phyloP scores from a whole-genome alignment of 1,140 invertebrate species.

The Halesus radiatus region DNA sequence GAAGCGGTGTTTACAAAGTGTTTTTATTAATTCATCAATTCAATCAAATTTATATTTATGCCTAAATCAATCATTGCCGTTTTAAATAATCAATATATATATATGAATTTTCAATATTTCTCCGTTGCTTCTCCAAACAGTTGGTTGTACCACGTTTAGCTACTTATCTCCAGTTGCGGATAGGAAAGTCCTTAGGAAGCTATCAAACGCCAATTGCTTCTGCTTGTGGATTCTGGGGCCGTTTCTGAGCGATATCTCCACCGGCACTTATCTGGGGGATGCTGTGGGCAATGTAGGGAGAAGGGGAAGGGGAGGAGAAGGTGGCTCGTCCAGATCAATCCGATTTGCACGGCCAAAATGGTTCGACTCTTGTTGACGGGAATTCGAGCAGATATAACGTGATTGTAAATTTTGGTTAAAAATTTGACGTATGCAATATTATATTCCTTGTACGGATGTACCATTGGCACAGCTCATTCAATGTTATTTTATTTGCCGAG shows the following conservation, averaged over 20 bases:
- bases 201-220: slow-evolving; percentile 35
- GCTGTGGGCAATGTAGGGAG: background rate
- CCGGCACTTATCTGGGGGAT: background rate
- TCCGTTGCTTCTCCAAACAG: background rate
- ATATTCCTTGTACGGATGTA: no score
- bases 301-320: background rate
- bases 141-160: slow-evolving; percentile 4
- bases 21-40: no score
- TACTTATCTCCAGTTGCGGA: background rate
- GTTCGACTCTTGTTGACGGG: background rate
- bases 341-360: slow-evolving; percentile 5
- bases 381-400: background rate
- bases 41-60: no score
- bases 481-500: no score
- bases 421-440: no score
- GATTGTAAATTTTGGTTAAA: no score
- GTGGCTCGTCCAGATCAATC: background rate
- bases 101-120: no score
- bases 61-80: no score
- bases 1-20: no score
- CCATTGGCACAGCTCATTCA: no score
- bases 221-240: slow-evolving; percentile 16
- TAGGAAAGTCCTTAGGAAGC: slow-evolving; percentile 27
- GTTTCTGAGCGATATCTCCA: background rate
- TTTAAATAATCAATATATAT: no score